Percentiles rank a stretch among this genome's conserved stretches.
Evolutionary conservation across 2,797 vertebrate species (phyloP).

Genomic region (Carapus acus): DNA sequence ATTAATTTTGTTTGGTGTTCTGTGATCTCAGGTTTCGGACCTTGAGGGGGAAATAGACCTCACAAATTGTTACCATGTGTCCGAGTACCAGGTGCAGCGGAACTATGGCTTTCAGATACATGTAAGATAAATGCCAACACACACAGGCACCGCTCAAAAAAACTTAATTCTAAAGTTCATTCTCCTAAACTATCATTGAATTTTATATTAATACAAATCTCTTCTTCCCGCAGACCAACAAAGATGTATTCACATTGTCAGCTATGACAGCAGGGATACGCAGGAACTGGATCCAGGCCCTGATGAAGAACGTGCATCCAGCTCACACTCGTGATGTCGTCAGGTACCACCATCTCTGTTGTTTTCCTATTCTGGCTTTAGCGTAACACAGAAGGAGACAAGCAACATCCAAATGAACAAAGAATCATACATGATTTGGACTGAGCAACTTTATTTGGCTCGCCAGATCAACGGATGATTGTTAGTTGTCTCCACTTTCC

Average conservation of each 20-base stretch:
- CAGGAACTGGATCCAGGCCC: conserved; percentile 71
- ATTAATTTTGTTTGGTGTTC: not conserved
- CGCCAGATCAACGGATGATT: no score
- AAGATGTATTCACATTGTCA: conserved; percentile 56
- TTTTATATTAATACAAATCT: not conserved
- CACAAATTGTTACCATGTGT: conserved; percentile 57
- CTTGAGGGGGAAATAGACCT: conserved; percentile 67
- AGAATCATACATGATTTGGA: no score
- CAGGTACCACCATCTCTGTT: no score
- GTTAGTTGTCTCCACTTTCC: no score
- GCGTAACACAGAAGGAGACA: no score
- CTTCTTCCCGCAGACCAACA: conserved; percentile 48
- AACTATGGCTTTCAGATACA: conserved; percentile 73
- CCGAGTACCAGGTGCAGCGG: conserved; percentile 62
- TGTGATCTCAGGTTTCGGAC: conserved; percentile 51
- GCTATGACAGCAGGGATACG: conserved; percentile 71
- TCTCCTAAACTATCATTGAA: not conserved
- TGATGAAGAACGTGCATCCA: conserved; percentile 65
- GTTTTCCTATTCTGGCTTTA: no score
- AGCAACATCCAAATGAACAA: no score
- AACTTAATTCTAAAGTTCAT: no score
- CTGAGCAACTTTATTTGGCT: no score
- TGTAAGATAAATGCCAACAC: conserved; percentile 43
- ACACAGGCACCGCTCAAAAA: rapidly evolving
- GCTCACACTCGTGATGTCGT: conserved; percentile 58